A percentile compares a stretch with the other conserved stretches of the same genome.
These are phyloP conservation scores for Neoitamus cyanurus DNA, from an alignment of 2,888 invertebrate genomes.

Conservation along the genomic window DNA sequence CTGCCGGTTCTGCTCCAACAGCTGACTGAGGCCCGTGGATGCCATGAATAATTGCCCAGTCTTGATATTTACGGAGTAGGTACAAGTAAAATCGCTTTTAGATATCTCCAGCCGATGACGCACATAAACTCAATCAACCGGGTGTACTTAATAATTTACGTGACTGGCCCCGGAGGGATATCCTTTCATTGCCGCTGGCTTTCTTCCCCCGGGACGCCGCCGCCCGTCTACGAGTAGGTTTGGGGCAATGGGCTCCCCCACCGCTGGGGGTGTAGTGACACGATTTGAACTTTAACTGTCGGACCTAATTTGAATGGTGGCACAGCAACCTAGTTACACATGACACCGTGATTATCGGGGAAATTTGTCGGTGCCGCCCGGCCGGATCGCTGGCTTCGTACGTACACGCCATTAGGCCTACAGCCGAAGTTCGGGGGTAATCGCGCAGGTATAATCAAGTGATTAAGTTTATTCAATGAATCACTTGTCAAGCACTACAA, in stretches of 20 bases:
- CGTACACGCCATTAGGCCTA: constrained; percentile 6
- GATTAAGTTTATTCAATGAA: constrained; percentile 40
- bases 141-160: background rate
- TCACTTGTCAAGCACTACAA: constrained; percentile 37
- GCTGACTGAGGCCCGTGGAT: background rate
- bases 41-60: background rate
- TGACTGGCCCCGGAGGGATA: background rate
- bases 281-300: background rate
- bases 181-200: background rate
- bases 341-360: constrained; percentile 4
- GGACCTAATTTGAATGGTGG: background rate
- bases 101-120: background rate
- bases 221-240: too few species aligned
- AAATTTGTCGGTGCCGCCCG: constrained; percentile 18
- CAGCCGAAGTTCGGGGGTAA: background rate
- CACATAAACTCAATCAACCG: background rate
- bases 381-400: background rate
- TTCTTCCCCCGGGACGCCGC: background rate
- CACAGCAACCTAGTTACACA: background rate
- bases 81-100: background rate
- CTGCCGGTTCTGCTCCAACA: background rate
- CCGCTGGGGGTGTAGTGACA: background rate
- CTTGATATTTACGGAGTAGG: background rate
- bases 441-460: constrained; percentile 36
- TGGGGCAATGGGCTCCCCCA: background rate